Base-by-base conservation (phyloP, 2,888 invertebrate genomes). In the Macrophya alboannulata region DNA sequence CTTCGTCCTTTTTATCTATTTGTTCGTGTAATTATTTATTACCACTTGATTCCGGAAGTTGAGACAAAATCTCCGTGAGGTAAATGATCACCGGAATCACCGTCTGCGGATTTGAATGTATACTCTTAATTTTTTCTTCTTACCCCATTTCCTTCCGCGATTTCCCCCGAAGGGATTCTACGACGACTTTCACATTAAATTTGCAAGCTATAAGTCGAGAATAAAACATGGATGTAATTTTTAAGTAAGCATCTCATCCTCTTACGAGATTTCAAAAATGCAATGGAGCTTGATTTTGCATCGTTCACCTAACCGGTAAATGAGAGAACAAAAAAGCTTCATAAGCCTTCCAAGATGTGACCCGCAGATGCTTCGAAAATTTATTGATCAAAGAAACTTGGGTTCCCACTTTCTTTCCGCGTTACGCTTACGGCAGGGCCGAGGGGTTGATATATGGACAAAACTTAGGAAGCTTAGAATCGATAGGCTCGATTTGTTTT, bases 401-500 rank as follows among this genome's bases (percentile, higher is more conserved):
- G 62, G 68, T 37, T 37, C 17, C 37, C 68, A 68, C 4, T 37
- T 68, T 68, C 68, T 68, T 37, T 1, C 17, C 15, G 37, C 37
- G 6, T 37, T 37, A 68, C 17, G 68, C 17, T 37, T 37, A 68
- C 68, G 68, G 37, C 37, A 68, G 68, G 68, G 17, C 17, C 68
- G 68, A 37, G 68, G 15, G 68, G 37, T 68, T 68, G 68, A 37
- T 68, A 37, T 68, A 68, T 74, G 74, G 74, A 45, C 43, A 74
- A 45, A 74, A 74, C 12, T 74, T 74, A 21, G 43, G 21, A 74
- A 45, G 25, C 25, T 45, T 45, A 5, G 12, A 43, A 25, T 15
- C 74, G 43, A 74, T 74, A 74, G 45, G 45, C 74, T 74, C 40
- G 74, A 74, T 74, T 74, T 74, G 74, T 45, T 45, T 74, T 25